Percentiles rank a stretch among this genome's conserved stretches.
Conservation (phyloP, 2,113 vertebrate genomes). For the Labeo rohita region DNA sequence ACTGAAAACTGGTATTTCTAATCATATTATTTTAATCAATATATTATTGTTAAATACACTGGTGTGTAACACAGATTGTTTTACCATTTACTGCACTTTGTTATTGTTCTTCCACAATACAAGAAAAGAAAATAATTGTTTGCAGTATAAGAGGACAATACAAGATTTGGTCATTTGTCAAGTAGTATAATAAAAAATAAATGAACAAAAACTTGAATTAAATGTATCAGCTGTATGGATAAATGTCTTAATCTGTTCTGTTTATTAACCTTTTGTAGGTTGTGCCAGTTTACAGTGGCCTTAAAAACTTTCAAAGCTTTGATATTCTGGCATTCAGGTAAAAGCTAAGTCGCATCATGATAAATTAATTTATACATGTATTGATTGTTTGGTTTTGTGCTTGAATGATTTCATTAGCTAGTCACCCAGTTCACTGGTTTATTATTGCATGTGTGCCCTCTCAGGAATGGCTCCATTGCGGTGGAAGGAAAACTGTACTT, state of each 20-base stretch:
- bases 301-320: neutral
- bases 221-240: neutral
- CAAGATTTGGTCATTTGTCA: neutral
- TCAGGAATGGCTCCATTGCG: neutral
- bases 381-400: neutral
- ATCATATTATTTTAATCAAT: neutral
- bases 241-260: neutral
- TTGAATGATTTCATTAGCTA: neutral
- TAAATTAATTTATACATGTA: neutral
- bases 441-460: neutral
- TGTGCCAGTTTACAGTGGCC: rapidly evolving
- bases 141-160: neutral
- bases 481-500: neutral
- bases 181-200: neutral
- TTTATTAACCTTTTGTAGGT: neutral
- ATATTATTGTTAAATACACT: neutral
- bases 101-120: too few species aligned
- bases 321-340: neutral
- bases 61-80: too few species aligned
- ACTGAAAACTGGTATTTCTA: neutral
- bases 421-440: neutral
- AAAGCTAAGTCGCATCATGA: neutral
- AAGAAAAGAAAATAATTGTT: neutral
- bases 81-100: too few species aligned
- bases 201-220: neutral